These are phyloP conservation scores for Strongylocentrotus purpuratus DNA, from an alignment of 35 echinoderm and acorn worm genomes.

Conservation along the genomic window DNA sequence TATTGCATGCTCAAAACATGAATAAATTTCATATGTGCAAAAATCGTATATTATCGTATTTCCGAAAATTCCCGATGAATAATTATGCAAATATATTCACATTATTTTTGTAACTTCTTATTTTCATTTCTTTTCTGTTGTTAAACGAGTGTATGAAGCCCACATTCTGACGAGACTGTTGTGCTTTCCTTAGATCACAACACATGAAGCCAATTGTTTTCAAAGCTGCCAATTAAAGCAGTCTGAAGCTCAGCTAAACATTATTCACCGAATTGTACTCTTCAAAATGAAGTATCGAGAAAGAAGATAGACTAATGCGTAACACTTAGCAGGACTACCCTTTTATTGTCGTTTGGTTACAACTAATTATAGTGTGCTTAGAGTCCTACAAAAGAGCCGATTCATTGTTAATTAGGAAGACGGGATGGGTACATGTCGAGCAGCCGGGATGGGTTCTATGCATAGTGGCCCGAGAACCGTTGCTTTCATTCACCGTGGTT, in stretches of 20 bases:
- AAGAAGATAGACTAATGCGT: slow-evolving; percentile 17
- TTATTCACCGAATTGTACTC: background rate
- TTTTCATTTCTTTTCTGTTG: background rate
- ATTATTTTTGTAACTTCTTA: too few relatives aligned
- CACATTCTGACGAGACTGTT: background rate
- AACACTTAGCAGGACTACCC: slow-evolving; percentile 33
- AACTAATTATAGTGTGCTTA: slow-evolving; percentile 52
- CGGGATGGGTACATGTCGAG: background rate
- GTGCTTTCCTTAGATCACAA: background rate
- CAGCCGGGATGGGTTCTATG: background rate
- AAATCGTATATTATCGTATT: background rate
- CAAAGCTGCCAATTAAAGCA: slow-evolving; percentile 30
- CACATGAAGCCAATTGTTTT: background rate
- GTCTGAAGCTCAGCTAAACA: slow-evolving; percentile 25
- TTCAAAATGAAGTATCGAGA: background rate
- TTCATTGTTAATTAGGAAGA: slow-evolving; percentile 44
- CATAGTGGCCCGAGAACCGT: background rate
- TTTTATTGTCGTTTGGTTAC: slow-evolving; percentile 52
- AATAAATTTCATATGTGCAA: background rate
- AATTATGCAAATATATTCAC: background rate
- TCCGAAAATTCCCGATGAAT: background rate
- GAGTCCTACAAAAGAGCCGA: slow-evolving; percentile 1
- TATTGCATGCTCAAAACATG: too few relatives aligned
- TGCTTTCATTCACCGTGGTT: background rate
- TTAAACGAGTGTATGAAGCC: background rate